Evolutionary conservation across 2,888 invertebrate genomes (phyloP).

Genomic region (Leptura quadrifasciata): DNA sequence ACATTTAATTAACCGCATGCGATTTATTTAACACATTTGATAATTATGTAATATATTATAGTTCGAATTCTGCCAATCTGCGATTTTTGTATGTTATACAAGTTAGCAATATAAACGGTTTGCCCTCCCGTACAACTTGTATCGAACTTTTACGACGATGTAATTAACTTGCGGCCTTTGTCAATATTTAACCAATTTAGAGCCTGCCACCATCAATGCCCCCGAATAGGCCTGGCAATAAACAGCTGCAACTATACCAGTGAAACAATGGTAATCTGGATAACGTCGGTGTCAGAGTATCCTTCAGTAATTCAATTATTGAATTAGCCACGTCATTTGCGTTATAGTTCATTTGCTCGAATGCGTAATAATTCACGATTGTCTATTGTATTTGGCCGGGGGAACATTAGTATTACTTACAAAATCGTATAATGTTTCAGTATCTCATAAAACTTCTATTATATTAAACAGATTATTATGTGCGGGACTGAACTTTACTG

Average conservation of each 20-base stretch:
- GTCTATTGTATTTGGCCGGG: constrained; percentile 1
- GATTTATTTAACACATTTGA: not conserved
- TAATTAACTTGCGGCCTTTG: constrained; percentile 30
- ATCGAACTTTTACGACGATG: constrained; percentile 13
- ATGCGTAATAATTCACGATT: constrained; percentile 48
- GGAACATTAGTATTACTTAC: constrained; percentile 8
- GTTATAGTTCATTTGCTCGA: constrained; percentile 45
- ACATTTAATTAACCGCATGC: too few species aligned
- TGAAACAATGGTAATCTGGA: constrained; percentile 8
- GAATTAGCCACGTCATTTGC: constrained; percentile 52
- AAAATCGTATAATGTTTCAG: not conserved
- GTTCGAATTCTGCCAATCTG: not conserved
- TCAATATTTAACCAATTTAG: constrained; percentile 36
- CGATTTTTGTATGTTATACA: not conserved
- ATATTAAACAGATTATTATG: not conserved
- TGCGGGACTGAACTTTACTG: not conserved
- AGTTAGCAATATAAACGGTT: not conserved
- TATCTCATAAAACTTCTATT: not conserved
- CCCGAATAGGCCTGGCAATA: constrained; percentile 11
- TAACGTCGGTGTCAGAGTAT: constrained; percentile 21
- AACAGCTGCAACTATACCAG: constrained; percentile 15
- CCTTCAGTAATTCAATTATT: constrained; percentile 54
- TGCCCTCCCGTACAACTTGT: not conserved
- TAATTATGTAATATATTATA: not conserved
- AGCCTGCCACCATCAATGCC: constrained; percentile 7